These are phyloP conservation scores for Meghimatium bilineatum DNA, from an alignment of 2,888 invertebrate genomes.

Conservation along the genomic window DNA sequence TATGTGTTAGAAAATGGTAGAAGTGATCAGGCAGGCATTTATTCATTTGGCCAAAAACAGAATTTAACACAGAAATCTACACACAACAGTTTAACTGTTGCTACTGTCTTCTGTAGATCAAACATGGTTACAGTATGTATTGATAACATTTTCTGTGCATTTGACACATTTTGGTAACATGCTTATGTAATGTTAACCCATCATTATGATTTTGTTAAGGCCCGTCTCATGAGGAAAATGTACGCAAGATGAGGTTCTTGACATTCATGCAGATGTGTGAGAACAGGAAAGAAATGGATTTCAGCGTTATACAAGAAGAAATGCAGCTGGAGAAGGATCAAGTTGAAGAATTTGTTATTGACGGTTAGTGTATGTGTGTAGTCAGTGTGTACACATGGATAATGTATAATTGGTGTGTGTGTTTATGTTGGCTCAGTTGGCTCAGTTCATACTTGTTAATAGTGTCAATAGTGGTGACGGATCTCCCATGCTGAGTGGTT, in stretches of 20 bases:
- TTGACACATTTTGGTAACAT: neutral
- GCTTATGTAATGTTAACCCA: neutral
- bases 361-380: conserved; percentile 80
- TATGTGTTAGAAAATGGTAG: too few species aligned
- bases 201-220: conserved; percentile 77
- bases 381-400: neutral
- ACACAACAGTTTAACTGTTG: too few species aligned
- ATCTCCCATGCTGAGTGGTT: too few species aligned
- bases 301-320: conserved; percentile 91
- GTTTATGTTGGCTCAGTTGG: neutral
- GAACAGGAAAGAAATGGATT: conserved; percentile 92
- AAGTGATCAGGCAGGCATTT: too few species aligned
- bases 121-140: too few species aligned
- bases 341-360: conserved; percentile 97
- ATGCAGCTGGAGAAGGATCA: conserved; percentile 90
- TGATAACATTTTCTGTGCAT: too few species aligned
- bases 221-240: conserved; percentile 93
- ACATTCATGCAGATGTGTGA: conserved; percentile 99
- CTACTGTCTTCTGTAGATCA: too few species aligned
- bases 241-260: conserved; percentile 96
- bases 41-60: too few species aligned
- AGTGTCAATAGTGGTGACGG: too few species aligned
- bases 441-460: neutral
- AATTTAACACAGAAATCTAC: too few species aligned
- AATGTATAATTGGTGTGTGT: too few species aligned